These are phyloP conservation scores for Chionodraco myersi DNA, from an alignment of 2,113 vertebrate genomes.

Conservation along the genomic window DNA sequence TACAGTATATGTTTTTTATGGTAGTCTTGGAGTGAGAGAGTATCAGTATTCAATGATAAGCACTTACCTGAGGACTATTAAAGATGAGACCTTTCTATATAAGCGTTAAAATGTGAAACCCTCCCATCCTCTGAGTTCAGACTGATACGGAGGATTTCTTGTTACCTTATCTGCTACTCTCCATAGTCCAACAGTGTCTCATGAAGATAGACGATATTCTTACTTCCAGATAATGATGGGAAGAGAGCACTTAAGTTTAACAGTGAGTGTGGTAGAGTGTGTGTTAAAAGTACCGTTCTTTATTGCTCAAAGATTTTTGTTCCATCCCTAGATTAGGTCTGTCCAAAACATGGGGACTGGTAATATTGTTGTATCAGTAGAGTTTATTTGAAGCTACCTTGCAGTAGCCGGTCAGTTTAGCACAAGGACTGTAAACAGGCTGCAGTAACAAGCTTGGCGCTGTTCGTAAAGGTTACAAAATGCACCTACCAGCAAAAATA, in stretches of 20 bases:
- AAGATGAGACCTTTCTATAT: constrained; percentile 29
- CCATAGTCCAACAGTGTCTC: constrained; percentile 53
- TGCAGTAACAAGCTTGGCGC: too few species aligned
- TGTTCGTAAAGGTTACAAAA: too few species aligned
- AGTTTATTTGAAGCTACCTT: not conserved
- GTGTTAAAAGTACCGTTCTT: constrained; percentile 5
- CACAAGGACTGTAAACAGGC: too few species aligned
- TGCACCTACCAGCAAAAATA: too few species aligned
- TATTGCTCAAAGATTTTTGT: not conserved
- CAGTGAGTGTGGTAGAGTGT: not conserved
- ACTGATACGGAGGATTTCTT: constrained; percentile 65
- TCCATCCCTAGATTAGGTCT: not conserved
- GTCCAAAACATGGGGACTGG: not conserved
- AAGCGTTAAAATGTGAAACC: constrained; percentile 42
- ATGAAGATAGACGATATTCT: constrained; percentile 10
- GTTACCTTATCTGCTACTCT: constrained; percentile 65
- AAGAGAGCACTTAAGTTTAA: constrained; percentile 12
- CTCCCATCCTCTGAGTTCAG: constrained; percentile 68
- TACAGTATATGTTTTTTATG: not conserved
- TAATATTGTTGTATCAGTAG: not conserved
- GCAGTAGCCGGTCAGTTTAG: not conserved
- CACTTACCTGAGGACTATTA: constrained; percentile 63
- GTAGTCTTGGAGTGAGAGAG: not conserved
- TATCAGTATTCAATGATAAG: constrained; percentile 2
- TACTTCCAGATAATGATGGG: constrained; percentile 26